Base-by-base conservation (phyloP, 2,797 vertebrate genomes). In the Darevskia mixta region DNA sequence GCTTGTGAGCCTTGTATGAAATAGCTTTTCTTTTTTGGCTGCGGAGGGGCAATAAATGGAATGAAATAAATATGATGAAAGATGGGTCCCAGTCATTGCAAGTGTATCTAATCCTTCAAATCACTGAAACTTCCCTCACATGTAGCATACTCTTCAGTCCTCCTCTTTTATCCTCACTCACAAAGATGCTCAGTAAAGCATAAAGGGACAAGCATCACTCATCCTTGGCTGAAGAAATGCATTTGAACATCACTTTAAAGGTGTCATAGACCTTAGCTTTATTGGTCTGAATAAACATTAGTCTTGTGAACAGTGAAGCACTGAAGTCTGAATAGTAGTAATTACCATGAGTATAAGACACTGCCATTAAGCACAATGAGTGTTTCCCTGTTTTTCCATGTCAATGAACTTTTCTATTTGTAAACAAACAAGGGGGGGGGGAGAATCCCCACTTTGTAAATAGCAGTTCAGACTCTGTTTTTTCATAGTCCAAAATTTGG, bases 231-330 rank as follows among this genome's bases (percentile, higher is more conserved):
- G 27, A 85, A 92, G 64, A 96, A 92, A 90, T 87, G 93, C 93
- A 94, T 92, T 93, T 94, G 92, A 95, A 92, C 90, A 88, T 91
- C 94, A 95, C 86, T 95, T 95, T 94, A 94, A 95, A 96, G 91
- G 89, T 96, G 92, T 95, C 95, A 96, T 96, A 92, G 93, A 95
- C 92, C 95, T 96, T 93, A 91, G 92, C 96, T 96, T 97, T 96
- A 96, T 94, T 94, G 92, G 94, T 95, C 90, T 93, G 95, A 95
- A 95, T 95, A 96, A 96, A 96, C 90, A 95, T 96, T 95, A 95
- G 90, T 96, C 93, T 96, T 91, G 93, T 88, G 89, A 96, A 93
- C 84, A 90, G 92, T 86, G 91, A 90, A 89, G 83, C 91, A 90
- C 90, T 91, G 27, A 93, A 82, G 88, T 43, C 79, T 69, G 67